Base-by-base conservation (phyloP, 2,888 invertebrate genomes). In the Conchocele bisecta region DNA sequence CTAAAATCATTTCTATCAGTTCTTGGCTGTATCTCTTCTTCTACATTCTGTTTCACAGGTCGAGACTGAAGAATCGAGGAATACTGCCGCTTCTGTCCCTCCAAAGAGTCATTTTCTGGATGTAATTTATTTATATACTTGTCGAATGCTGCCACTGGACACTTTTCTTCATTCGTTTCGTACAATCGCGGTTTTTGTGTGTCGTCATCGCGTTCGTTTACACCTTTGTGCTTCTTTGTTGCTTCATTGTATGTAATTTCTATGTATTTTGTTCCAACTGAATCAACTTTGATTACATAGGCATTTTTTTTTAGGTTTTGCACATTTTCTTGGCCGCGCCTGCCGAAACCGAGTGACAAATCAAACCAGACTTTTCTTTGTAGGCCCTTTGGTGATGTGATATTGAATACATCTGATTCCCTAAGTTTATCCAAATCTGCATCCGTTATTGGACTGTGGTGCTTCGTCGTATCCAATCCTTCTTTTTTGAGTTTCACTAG, bases 351-450 rank as follows among this genome's bases (percentile, higher is more conserved):
- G 13, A 65, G 6, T n/a, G 64, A 46, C 17, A 65, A 35, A n/a
- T 65, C 70, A 54, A 65, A 70, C 70, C 64, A 65, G 2, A 59
- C 58, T 37, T 70, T 70, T 42, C 41, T 51, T 42, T 59, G 59
- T 5, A 65, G 44, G 6, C 37, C 11, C 20, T 20, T 44, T 6
- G 70, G 65, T 17, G 29, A 53, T 9, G 39, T 2, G 1, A 26
- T 37, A 17, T 28, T 57, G 1, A 70, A 26, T 2, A 54, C 65
- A 29, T 37, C 59, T 7, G 64, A 59, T 20, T 28, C 20, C 24
- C 51, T 4, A 1, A 69, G 33, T 33, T 29, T 51, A 17, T 53
- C 1, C 28, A 51, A 37, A 26, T 61, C 61, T 7, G 15, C 48
- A 3, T 44, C 64, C 11, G 48, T 24, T 1, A 64, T 56, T 22